Evolutionary conservation across 2,113 vertebrate species (phyloP), one percentile per base, ranked within the genome.

Genomic region (Lampris megalopsis): DNA sequence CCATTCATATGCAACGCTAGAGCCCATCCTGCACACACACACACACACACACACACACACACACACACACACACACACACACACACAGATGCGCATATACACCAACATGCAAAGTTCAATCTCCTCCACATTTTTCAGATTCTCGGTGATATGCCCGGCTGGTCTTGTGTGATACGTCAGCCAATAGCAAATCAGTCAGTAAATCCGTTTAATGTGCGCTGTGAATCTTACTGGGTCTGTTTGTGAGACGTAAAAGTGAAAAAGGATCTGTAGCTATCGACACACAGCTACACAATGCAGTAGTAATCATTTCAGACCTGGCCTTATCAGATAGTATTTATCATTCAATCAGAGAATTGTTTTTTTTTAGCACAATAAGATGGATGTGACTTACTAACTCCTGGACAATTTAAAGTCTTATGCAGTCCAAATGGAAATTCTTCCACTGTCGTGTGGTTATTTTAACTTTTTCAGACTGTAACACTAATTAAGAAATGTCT

Each of bases 1-100:
- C 24, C 42, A 93, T 93, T 92, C 89, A 87, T 75, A 89, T 89
- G 91, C 77, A 89, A 87, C 54, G 76, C 24, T 69, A 63, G 79
- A 65, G 54, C 85, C 68, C 62, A 68, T 81, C 68, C 82, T 63
- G 62, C 87, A 85, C 68, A 85, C 70, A 89, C 66, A 79, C 65
- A 68, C 49, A 74, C 69, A 70, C 58, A 63, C 24, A 53, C 48
- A 56, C 40, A 75, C 52, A 69, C 67, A 63, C 74, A 63, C 71
- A 47, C 54, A 63, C 69, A 49, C 49, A 80, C 3, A 56, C 66
- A 81, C 52, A 68, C 62, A 86, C 82, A 56, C 54, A 53, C 50
- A 63, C 43, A 52, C 43, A n/a, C 77, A 63, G 57, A 43, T 41
- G 67, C 48, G 5, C 41, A 63, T 45, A 40, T 5, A 53, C 64